Evolutionary conservation across 2,888 invertebrate species (phyloP).

Genomic region (Agonopterix subpropinquella): DNA sequence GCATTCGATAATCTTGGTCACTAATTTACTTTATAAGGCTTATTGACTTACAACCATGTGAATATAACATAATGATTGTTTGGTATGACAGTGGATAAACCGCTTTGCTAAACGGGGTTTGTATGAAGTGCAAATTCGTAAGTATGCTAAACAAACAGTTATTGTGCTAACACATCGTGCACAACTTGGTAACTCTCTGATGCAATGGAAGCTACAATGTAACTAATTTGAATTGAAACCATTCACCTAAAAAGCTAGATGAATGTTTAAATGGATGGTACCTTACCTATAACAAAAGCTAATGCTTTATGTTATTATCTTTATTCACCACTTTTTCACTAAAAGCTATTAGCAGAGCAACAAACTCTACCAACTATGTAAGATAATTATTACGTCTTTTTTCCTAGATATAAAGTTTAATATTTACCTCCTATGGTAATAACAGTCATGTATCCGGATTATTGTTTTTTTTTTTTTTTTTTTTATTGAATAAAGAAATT

Average conservation of each 20-base stretch:
- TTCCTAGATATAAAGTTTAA: no score
- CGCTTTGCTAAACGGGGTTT: slow-evolving; percentile 24
- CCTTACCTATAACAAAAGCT: no score
- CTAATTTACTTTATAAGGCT: slow-evolving; percentile 38
- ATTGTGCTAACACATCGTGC: slow-evolving; percentile 23
- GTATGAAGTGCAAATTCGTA: slow-evolving; percentile 17
- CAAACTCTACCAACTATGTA: no score
- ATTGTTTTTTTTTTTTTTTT: no score
- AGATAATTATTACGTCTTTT: no score
- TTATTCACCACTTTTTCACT: no score
- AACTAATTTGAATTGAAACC: slow-evolving; percentile 26
- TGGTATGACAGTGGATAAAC: slow-evolving; percentile 15
- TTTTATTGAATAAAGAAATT: no score
- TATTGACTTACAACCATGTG: slow-evolving; percentile 31
- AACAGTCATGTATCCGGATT: no score
- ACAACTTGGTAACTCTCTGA: slow-evolving; percentile 12
- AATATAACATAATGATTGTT: slow-evolving; percentile 14
- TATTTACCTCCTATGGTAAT: no score
- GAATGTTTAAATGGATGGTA: no score
- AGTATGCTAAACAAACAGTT: slow-evolving; percentile 10
- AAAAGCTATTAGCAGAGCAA: no score
- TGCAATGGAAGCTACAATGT: slow-evolving; percentile 3
- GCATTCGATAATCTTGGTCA: slow-evolving; percentile 20
- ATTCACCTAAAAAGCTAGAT: slow-evolving; percentile 15
- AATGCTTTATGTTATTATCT: no score